phyloP scores from a whole-genome alignment of 1,140 invertebrate species.

The Metopolophium dirhodum region DNA sequence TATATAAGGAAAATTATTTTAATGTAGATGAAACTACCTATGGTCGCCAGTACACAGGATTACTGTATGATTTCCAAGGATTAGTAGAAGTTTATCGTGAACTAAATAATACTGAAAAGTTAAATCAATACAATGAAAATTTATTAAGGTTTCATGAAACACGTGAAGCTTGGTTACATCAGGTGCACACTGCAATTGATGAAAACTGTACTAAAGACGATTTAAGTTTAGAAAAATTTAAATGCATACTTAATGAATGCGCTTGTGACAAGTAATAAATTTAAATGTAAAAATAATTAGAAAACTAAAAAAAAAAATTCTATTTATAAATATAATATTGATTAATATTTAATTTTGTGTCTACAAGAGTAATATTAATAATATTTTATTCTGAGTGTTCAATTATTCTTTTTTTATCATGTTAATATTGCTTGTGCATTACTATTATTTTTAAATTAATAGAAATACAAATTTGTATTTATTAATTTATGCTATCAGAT shows the following conservation, averaged over 20 bases:
- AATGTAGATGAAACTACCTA: slow-evolving; percentile 22
- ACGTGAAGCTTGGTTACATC: slow-evolving; percentile 22
- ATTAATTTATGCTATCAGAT: not conserved
- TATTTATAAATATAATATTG: not conserved
- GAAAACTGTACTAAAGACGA: not conserved
- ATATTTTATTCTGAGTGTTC: not conserved
- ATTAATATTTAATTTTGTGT: not conserved
- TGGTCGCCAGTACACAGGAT: slow-evolving; percentile 39
- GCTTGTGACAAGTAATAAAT: slow-evolving; percentile 31
- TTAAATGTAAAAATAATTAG: not conserved
- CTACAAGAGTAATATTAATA: not conserved
- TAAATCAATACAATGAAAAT: not conserved
- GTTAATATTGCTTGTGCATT: not conserved
- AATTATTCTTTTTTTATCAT: not conserved
- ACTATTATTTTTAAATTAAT: not conserved
- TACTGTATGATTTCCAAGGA: slow-evolving; percentile 41
- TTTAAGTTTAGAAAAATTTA: slow-evolving; percentile 27
- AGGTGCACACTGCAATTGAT: not conserved
- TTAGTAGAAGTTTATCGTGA: not conserved
- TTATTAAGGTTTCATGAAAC: not conserved
- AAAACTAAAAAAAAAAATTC: not conserved
- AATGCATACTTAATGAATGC: slow-evolving; percentile 15
- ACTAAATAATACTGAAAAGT: not conserved
- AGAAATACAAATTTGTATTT: not conserved
- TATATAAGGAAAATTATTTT: slow-evolving; percentile 13